phyloP scores from a whole-genome alignment of 2,797 vertebrate genomes.

The Rhabdophis nuchalis region DNA sequence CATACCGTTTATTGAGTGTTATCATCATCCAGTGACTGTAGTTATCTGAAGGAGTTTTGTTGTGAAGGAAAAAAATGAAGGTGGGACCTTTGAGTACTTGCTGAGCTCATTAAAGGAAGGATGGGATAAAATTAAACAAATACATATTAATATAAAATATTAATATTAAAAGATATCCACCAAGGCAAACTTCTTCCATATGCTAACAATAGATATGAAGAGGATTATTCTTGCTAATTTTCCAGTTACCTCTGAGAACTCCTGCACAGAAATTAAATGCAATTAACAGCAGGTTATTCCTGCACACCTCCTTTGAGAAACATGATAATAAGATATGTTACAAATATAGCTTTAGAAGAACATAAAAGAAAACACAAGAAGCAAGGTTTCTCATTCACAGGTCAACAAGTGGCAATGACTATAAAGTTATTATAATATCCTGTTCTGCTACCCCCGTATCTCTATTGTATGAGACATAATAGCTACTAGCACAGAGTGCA shows the following conservation, averaged over 20 bases:
- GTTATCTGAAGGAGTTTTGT: neutral
- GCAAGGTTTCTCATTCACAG: neutral
- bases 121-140: neutral
- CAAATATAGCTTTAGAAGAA: neutral
- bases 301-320: neutral
- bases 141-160: neutral
- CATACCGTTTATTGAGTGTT: neutral
- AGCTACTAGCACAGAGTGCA: neutral
- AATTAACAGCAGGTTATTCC: neutral
- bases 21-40: neutral
- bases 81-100: neutral
- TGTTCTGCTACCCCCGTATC: neutral
- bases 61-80: neutral
- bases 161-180: neutral
- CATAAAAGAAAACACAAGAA: neutral
- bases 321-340: neutral
- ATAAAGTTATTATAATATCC: neutral
- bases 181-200: neutral
- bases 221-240: neutral
- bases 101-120: neutral
- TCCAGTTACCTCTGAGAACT: neutral
- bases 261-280: conserved; percentile 3
- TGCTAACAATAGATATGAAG: neutral
- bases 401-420: neutral
- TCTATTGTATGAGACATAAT: neutral